Evolutionary conservation across 2,888 invertebrate genomes (phyloP), one percentile per base, ranked within the genome.

Genomic region (Hypolimnas misippus): DNA sequence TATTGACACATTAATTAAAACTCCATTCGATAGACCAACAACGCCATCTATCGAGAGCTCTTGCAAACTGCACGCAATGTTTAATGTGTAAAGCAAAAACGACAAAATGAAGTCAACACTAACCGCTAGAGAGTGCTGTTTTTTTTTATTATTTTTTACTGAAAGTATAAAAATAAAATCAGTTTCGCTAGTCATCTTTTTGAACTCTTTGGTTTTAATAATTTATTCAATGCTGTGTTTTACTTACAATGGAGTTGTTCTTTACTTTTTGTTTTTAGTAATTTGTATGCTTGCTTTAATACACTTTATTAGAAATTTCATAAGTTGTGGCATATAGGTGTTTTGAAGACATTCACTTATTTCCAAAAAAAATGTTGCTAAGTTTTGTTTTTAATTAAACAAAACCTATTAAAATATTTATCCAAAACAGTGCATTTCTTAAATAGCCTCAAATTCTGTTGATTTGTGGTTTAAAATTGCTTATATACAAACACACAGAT

Each of bases 81-180:
- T 33, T 19, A 10, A 0, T 16, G 21, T 65, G 61, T 63, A 73
- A 76, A 73, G 76, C 73, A 69, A 74, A 76, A 82, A 79, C 75
- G 74, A 72, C 65, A 53, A 70, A 69, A 69, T 73, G 75, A 69
- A 76, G 73, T 70, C 66, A 33, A 52, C 17, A 57, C 40, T 58
- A 19, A 60, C 78, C 89, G 80, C 77, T 82, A 90, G 90, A 88
- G 84, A 78, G 88, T 73, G 87, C 79, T 86, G 75, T 76, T 78
- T 76, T 79, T 76, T 81, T 82, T 78, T 76, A 76, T 76, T 78
- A 80, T 81, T 79, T 73, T 81, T 79, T 73, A 57, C 65, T 61
- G 46, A 67, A 68, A 65, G 57, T 31, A 33, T 57, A 56, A 63
- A 55, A 33, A 33, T 19, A 6, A 7, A 46, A 44, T 53, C 31